Percentiles rank a stretch among this genome's conserved stretches.
Conservation (phyloP, 2,888 invertebrate species). For the Leptinotarsa haldemani region DNA sequence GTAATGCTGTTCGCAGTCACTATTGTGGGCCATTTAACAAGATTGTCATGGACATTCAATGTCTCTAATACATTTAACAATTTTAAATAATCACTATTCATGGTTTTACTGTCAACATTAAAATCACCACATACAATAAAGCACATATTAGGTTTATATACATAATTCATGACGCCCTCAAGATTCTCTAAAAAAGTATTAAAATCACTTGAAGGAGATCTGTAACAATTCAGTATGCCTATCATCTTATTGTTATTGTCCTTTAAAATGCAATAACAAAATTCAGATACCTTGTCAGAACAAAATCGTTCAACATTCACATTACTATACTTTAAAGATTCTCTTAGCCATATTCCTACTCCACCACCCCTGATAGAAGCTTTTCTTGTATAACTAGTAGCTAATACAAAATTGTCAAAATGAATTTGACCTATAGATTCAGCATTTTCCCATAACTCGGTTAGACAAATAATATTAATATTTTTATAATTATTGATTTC, state of each 20-base stretch:
- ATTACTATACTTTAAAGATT: not conserved
- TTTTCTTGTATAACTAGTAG: slow-evolving; percentile 2
- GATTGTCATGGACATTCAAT: slow-evolving; percentile 10
- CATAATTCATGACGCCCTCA: slow-evolving; percentile 8
- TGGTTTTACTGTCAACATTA: slow-evolving; percentile 18
- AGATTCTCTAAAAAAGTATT: slow-evolving; percentile 19
- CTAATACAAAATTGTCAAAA: slow-evolving; percentile 9
- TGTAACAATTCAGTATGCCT: slow-evolving; percentile 21
- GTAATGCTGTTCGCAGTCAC: slow-evolving; percentile 10
- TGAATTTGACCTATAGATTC: not conserved
- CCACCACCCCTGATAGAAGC: slow-evolving; percentile 10
- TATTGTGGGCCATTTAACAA: slow-evolving; percentile 23
- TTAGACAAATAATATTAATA: slow-evolving; percentile 20
- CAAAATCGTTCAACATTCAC: slow-evolving; percentile 16
- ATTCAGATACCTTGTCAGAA: slow-evolving; percentile 21
- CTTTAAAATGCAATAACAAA: slow-evolving; percentile 21
- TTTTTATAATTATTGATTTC: slow-evolving; percentile 19
- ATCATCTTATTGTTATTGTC: not conserved
- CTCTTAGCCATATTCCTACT: slow-evolving; percentile 24
- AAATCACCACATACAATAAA: slow-evolving; percentile 26
- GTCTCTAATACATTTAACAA: slow-evolving; percentile 23
- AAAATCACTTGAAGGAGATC: slow-evolving; percentile 24
- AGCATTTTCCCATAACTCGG: slow-evolving; percentile 8
- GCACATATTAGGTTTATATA: slow-evolving; percentile 21
- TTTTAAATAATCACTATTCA: slow-evolving; percentile 13